These are phyloP conservation scores for Chelonus formosanus DNA, from an alignment of 2,888 invertebrate genomes.

Conservation along the genomic window DNA sequence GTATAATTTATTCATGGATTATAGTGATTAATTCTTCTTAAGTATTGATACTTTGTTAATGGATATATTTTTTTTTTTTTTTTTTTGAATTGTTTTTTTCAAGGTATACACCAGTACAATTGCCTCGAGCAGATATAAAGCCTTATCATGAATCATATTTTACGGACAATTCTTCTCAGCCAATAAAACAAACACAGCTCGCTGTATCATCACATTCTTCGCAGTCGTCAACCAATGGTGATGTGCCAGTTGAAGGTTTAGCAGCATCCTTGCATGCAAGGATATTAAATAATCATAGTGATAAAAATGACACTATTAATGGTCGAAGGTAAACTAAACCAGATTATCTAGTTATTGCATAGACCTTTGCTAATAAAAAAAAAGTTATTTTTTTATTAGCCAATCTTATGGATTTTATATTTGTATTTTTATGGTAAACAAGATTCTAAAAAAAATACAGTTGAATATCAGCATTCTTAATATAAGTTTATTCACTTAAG, in stretches of 20 bases:
- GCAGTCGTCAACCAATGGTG: slow-evolving; percentile 55
- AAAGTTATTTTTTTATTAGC: no score
- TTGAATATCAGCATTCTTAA: no score
- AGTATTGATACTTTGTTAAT: slow-evolving; percentile 4
- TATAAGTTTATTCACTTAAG: no score
- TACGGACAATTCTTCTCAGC: slow-evolving; percentile 66
- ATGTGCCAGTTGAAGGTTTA: slow-evolving; percentile 71
- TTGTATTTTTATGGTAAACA: no score
- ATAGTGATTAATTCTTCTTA: neutral
- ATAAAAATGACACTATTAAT: slow-evolving; percentile 52
- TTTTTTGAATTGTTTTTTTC: slow-evolving; percentile 21
- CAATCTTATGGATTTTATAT: no score
- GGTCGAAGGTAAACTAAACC: slow-evolving; percentile 17
- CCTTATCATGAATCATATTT: slow-evolving; percentile 78
- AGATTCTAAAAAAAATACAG: no score
- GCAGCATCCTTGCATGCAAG: slow-evolving; percentile 85
- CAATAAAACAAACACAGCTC: slow-evolving; percentile 47
- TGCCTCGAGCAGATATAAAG: slow-evolving; percentile 77
- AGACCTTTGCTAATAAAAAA: no score
- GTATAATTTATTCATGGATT: slow-evolving; percentile 40
- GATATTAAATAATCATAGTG: slow-evolving; percentile 73
- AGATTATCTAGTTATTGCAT: no score
- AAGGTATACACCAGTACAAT: slow-evolving; percentile 68
- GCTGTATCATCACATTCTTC: slow-evolving; percentile 58
- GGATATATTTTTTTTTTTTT: slow-evolving; percentile 1